Evolutionary conservation across 2,888 invertebrate species (phyloP).

Genomic region (Trissoscelio sp.): DNA sequence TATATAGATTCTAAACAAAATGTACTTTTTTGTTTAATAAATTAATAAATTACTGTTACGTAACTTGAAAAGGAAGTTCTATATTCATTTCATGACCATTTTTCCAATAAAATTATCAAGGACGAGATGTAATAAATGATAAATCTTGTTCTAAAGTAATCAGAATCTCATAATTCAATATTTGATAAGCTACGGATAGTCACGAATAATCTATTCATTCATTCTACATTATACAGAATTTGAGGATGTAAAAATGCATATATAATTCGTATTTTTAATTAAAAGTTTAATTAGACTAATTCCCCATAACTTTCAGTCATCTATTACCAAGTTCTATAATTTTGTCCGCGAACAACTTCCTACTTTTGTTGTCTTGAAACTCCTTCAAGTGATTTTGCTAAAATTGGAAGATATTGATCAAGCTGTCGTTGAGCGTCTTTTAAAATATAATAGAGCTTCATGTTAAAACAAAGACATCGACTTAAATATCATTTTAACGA

Average conservation of each 20-base stretch:
- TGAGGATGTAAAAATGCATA: neutral
- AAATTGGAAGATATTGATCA: conserved; percentile 15
- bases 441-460: neutral
- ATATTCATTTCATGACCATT: too few species aligned
- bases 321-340: conserved; percentile 24
- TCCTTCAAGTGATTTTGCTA: conserved; percentile 15
- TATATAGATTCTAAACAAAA: too few species aligned
- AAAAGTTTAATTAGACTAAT: conserved; percentile 11
- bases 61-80: too few species aligned
- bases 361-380: conserved; percentile 11
- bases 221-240: too few species aligned
- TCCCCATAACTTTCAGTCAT: conserved; percentile 13
- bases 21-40: too few species aligned
- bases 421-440: neutral
- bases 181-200: too few species aligned
- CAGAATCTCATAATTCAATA: too few species aligned
- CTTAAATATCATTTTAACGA: neutral
- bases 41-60: too few species aligned
- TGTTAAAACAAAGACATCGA: neutral
- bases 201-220: too few species aligned
- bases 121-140: too few species aligned
- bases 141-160: too few species aligned
- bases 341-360: conserved; percentile 13
- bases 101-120: too few species aligned
- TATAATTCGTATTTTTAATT: conserved; percentile 3